These are phyloP conservation scores for Cacoxenus indagator DNA, from an alignment of 2,888 invertebrate species.

Conservation along the genomic window DNA sequence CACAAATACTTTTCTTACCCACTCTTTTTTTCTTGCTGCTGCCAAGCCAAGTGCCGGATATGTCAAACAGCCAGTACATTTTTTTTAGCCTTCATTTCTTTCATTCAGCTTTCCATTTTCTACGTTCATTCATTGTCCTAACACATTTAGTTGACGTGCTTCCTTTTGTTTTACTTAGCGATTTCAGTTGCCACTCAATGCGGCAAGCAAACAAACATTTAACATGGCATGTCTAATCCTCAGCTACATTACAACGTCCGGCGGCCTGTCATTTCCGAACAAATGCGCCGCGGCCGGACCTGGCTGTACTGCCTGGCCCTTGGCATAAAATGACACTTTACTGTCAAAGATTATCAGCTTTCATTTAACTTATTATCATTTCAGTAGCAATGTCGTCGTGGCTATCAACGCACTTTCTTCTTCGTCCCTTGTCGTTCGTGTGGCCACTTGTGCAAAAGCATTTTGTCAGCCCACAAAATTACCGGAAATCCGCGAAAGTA, in stretches of 20 bases:
- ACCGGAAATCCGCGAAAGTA: conserved; percentile 13
- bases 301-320: background rate
- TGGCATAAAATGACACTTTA: conserved; percentile 16
- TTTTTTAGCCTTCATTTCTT: background rate
- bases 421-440: background rate
- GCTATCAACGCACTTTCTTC: background rate
- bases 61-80: too few relatives aligned
- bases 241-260: background rate
- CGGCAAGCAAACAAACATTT: background rate
- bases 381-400: background rate
- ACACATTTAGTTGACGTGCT: background rate
- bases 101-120: background rate
- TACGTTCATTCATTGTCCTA: background rate
- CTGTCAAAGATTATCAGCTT: conserved; percentile 23
- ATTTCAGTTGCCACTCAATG: too few relatives aligned
- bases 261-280: background rate
- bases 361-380: conserved; percentile 23
- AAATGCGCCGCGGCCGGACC: background rate
- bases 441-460: conserved; percentile 3
- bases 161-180: conserved; percentile 12
- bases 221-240: background rate
- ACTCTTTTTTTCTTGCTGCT: background rate
- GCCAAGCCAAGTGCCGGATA: background rate
- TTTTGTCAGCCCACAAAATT: conserved; percentile 21
- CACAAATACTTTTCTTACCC: background rate